Percentiles rank a stretch among this genome's conserved stretches.
Evolutionary conservation across 2,113 vertebrate species (phyloP).

Genomic region (Alectura lathami): DNA sequence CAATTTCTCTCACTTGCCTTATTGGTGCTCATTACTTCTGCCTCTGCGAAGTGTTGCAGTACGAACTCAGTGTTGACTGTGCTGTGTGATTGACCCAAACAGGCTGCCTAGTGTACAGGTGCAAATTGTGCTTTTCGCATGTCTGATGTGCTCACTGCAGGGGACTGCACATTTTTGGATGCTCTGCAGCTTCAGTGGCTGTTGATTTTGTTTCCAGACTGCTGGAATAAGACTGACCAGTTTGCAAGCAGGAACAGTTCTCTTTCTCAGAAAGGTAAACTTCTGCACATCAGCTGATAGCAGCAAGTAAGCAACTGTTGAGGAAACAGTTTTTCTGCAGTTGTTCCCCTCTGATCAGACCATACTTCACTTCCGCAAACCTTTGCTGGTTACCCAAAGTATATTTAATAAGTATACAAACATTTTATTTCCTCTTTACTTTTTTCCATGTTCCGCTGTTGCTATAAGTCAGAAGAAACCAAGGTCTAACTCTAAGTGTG

Average conservation of each 20-base stretch:
- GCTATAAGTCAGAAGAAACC: not conserved
- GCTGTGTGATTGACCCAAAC: not conserved
- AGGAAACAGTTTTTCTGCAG: not conserved
- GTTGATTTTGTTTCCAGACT: not conserved
- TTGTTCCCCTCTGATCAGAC: not conserved
- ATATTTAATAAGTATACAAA: not conserved
- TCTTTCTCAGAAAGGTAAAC: not conserved
- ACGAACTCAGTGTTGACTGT: not conserved
- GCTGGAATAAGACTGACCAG: not conserved
- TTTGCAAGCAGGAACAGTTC: not conserved
- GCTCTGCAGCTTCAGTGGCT: not conserved
- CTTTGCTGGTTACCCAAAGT: not conserved
- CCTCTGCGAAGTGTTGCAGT: not conserved
- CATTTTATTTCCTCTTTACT: not conserved
- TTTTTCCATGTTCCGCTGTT: not conserved
- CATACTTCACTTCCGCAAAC: not conserved
- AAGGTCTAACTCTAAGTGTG: not conserved
- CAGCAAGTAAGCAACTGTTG: not conserved
- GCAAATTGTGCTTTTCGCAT: not conserved
- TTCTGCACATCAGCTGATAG: not conserved
- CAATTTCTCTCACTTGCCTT: not conserved
- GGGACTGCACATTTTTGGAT: not conserved
- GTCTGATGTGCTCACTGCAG: not conserved
- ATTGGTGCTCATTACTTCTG: not conserved
- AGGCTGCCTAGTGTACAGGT: not conserved